Base-by-base conservation (phyloP, 2,113 vertebrate genomes). In the Corapipo altera region DNA sequence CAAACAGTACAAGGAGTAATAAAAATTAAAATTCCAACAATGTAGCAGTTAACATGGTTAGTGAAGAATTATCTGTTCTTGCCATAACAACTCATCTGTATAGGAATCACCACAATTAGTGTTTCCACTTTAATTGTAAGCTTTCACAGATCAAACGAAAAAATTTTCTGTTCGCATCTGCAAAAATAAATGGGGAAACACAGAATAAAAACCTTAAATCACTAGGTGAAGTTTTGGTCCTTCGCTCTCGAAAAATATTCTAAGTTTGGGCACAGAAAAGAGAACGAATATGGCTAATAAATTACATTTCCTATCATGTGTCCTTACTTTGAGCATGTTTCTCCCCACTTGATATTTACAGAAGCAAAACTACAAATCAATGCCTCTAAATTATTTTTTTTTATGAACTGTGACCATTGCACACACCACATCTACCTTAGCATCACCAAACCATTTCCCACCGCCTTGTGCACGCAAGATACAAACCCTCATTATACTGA, bases 401-500 rank as follows among this genome's bases (percentile, higher is more conserved):
- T 24, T 12, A 52, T 4, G 24, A 55, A 17, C 37, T 30, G 9
- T 30, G 59, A 54, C 32, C 32, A 30, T 8, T 55, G 19, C 15
- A 91, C 58, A 23, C 64, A 33, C 39, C 9, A 32, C 8, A 35
- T 16, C 4, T 10, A 32, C 24, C 37, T 78, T 0, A 69, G 54
- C 43, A 7, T 59, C 3, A 0, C 11, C 2, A 89, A 75, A 30
- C 22, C 5, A 0, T 69, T 84, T 67, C 57, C 73, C 64, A 67
- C 20, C 0, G 0, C 24, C 32, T 28, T 18, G 26, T 1, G 0
- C 4, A 1, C 28, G 3, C 27, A 17, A 41, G n/a, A 55, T 22
- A 48, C 28, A 52, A 74, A 28, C 22, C 19, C n/a, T 75, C 46
- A 58, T 80, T 79, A 73, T 8, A 62, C 57, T 22, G 46, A 77